Conservation (phyloP, 2,888 invertebrate genomes). For the Drosophila greeni region DNA sequence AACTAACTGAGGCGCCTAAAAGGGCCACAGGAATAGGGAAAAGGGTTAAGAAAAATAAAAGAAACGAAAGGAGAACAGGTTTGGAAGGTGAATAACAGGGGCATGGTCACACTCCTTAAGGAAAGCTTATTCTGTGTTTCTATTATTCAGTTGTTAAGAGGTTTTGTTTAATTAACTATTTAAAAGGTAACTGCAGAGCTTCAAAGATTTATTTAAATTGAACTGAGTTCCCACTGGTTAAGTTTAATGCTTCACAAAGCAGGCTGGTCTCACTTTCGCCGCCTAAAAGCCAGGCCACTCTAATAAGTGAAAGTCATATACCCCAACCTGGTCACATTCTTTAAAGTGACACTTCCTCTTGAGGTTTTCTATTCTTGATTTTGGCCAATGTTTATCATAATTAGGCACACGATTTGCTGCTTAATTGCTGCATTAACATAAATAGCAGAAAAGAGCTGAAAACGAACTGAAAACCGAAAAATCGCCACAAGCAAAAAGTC, state of each 20-base stretch:
- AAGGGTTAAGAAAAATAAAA: not conserved
- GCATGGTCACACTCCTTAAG: constrained; percentile 6
- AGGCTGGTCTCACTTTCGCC: not conserved
- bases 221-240: not conserved
- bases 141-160: not conserved
- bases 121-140: not conserved
- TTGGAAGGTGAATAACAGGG: not conserved
- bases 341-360: constrained; percentile 23
- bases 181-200: not conserved
- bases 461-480: constrained; percentile 36
- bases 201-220: not conserved
- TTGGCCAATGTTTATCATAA: constrained; percentile 66
- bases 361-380: constrained; percentile 22
- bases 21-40: constrained; percentile 39
- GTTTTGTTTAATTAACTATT: not conserved
- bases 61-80: constrained; percentile 19
- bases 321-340: constrained; percentile 13
- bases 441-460: constrained; percentile 64
- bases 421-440: constrained; percentile 64
- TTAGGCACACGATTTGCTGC: constrained; percentile 69
- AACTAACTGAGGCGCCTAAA: constrained; percentile 53
- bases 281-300: not conserved
- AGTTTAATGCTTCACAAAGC: not conserved
- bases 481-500: constrained; percentile 60
- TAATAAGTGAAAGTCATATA: not conserved